Base-by-base conservation (phyloP, 2,797 vertebrate species). In the Myoxocephalus aenaeus region DNA sequence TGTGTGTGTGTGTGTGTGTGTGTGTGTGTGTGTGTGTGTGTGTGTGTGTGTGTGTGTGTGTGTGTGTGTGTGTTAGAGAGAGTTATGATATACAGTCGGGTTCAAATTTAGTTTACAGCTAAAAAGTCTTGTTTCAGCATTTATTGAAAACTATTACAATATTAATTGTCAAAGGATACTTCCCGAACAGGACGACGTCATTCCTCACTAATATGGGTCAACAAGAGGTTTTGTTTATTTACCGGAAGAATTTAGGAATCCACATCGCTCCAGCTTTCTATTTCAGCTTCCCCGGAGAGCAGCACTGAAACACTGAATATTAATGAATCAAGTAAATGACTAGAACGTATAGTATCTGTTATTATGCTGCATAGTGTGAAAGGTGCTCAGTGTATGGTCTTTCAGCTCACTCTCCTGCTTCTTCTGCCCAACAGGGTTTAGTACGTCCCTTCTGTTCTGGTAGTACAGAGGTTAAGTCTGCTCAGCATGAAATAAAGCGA, bases 101-200 rank as follows among this genome's bases (percentile, higher is more conserved):
- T 88, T 86, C 84, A 86, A 72, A 40, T 44, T 46, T 14, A 88
- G 82, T 86, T 78, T 65, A 80, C 51, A 2, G 40, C 57, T 44
- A 20, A 15, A 65, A 68, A 50, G 5, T 73, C 44, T 54, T 67
- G 61, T 67, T 71, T 77, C 63, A 75, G 61, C 61, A 54, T 68
- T 62, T 81, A 32, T 51, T 54, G 36, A 40, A 61, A 65, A 53
- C 17, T 62, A 9, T 38, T n/a, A 20, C 15, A 32, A 32, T 64
- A 54, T 29, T 70, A 44, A 48, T 61, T 68, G 51, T 29, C 7
- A 70, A 40, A 38, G 46, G 6, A 50, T 62, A 56, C 50, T 53
- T 62, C 56, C 53, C 27, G 48, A 40, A 56, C 42, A 34, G 54
- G 27, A 40, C 74, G 58, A n/a, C 57, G 65, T 76, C 27, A 79